These are phyloP conservation scores for Tenebrosternarchus preto DNA, from an alignment of 2,113 vertebrate species.

Conservation along the genomic window DNA sequence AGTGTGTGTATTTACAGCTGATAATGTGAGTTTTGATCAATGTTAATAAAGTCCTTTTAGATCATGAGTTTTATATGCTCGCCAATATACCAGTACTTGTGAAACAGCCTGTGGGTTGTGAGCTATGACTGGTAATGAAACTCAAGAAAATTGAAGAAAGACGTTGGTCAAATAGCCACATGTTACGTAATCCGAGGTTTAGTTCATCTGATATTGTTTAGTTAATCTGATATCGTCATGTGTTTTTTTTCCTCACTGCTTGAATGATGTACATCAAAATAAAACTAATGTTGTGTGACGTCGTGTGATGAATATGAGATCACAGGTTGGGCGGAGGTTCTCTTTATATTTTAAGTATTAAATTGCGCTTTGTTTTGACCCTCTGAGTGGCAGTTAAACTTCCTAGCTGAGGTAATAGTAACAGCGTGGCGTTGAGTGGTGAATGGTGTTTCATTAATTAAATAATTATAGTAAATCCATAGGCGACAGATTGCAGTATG, in stretches of 20 bases:
- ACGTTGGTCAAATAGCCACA: not conserved
- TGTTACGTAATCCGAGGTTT: not conserved
- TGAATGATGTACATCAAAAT: not conserved
- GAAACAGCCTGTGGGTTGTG: not conserved
- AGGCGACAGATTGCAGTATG: too few species aligned
- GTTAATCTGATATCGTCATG: not conserved
- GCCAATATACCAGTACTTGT: not conserved
- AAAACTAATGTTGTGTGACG: not conserved
- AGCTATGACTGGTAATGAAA: not conserved
- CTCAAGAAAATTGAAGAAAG: not conserved
- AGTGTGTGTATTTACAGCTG: not conserved
- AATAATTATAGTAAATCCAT: too few species aligned
- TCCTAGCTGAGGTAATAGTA: too few species aligned
- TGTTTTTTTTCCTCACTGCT: not conserved
- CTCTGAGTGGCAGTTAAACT: too few species aligned
- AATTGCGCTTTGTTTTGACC: too few species aligned
- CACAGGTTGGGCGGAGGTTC: too few species aligned
- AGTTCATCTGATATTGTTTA: not conserved
- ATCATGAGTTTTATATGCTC: not conserved
- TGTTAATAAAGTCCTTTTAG: constrained; percentile 9
- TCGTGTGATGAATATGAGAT: too few species aligned
- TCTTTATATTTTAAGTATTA: too few species aligned
- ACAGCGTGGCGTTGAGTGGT: too few species aligned
- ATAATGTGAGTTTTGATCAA: not conserved
- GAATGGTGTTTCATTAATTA: too few species aligned